Evolutionary conservation across 2,797 vertebrate genomes (phyloP), one percentile per base, ranked within the genome.

Genomic region (Buphagus erythrorhynchus): DNA sequence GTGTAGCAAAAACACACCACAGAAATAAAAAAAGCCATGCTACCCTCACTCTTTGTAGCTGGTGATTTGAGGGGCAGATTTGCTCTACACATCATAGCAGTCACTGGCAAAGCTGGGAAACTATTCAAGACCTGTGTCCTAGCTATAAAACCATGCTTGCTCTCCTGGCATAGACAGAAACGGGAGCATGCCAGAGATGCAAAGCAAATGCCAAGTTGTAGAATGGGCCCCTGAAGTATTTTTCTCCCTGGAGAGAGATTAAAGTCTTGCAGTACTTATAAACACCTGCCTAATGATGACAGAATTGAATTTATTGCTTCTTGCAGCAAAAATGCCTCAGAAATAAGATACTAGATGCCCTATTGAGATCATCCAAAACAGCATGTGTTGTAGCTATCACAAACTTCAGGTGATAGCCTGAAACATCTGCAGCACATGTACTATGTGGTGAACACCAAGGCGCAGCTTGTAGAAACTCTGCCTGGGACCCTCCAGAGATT

Each of bases 231-330:
- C 92, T 87, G 17, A 93, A 84, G 95, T 71, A 87, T 87, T 93
- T 84, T 38, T 29, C 48, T 92, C 95, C 94, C 88, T 73, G 40
- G 86, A 94, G 95, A 86, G 78, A 93, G 75, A 95, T 91, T 96
- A 92, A 96, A 96, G 89, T 93, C 78, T 91, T 95, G 88, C 91
- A 88, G 69, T 96, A 78, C 92, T 90, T 93, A 97, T 97, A 96
- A 97, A 95, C 92, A 96, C 91, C 91, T 96, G 86, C 91, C 81
- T 93, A 93, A 97, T 69, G 95, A 96, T 38, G 91, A 95, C 94
- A 96, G 92, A 92, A 91, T n/a, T 78, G 16, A 89, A 97, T 96
- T 96, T 95, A 97, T 71, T 91, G 69, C 92, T 93, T 91, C 87
- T 91, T 89, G 92, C 35, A 85, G 88, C 51, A 96, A 96, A 96